Evolutionary conservation across 2,888 invertebrate genomes (phyloP).

Genomic region (Melangyna quadrimaculata): DNA sequence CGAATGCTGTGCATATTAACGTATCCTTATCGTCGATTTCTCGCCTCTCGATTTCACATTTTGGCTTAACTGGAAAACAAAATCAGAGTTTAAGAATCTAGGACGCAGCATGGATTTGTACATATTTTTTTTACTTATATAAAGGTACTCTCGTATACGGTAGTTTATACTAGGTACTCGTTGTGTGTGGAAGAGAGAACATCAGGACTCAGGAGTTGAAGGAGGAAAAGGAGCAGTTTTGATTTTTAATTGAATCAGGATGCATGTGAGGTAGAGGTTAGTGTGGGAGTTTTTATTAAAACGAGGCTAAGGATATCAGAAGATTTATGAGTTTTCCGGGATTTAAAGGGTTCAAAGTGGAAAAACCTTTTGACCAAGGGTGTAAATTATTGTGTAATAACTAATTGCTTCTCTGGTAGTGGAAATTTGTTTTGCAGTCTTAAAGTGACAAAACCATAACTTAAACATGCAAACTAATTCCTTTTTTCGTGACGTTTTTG

Average conservation of each 20-base stretch:
- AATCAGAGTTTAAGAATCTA: conserved; percentile 49
- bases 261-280: conserved; percentile 7
- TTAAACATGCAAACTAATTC: too few relatives aligned
- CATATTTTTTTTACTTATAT: not conserved
- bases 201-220: conserved; percentile 2
- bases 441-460: not conserved
- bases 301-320: not conserved
- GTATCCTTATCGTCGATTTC: conserved; percentile 89
- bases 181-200: not conserved
- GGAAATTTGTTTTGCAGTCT: not conserved
- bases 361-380: not conserved
- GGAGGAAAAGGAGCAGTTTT: conserved; percentile 25
- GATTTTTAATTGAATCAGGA: conserved; percentile 48
- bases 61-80: conserved; percentile 87
- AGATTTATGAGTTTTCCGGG: conserved; percentile 5
- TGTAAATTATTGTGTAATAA: not conserved
- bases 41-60: conserved; percentile 89
- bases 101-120: conserved; percentile 11
- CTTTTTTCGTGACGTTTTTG: too few relatives aligned
- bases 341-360: not conserved
- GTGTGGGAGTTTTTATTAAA: conserved; percentile 14
- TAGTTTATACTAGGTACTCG: not conserved
- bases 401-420: not conserved
- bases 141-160: not conserved
- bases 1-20: conserved; percentile 89